phyloP scores from a whole-genome alignment of 2,888 invertebrate species.

The Dastarcus helophoroides region DNA sequence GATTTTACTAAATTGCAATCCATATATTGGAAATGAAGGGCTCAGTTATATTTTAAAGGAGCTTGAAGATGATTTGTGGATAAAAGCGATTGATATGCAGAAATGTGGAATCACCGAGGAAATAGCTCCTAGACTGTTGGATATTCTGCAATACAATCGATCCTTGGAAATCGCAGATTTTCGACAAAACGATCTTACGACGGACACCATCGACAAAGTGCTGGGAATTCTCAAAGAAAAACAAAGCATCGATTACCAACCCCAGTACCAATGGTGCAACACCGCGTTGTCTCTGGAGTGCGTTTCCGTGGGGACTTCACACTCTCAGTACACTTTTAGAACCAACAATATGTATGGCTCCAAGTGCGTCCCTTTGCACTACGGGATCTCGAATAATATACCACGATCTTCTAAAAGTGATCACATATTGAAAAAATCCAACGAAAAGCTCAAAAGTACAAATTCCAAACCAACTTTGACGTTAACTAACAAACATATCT shows the following conservation, averaged over 20 bases:
- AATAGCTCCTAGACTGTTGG: constrained; percentile 44
- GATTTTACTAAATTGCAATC: constrained; percentile 59
- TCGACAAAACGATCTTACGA: constrained; percentile 42
- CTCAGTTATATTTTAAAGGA: constrained; percentile 50
- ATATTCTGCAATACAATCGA: constrained; percentile 51
- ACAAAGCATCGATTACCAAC: constrained; percentile 22
- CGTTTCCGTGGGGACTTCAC: not conserved
- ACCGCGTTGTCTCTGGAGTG: constrained; percentile 12
- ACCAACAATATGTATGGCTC: not conserved
- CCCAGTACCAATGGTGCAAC: constrained; percentile 33
- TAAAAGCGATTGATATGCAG: constrained; percentile 68
- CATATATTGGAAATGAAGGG: constrained; percentile 54
- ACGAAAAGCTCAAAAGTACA: not conserved
- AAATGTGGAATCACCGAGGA: constrained; percentile 60
- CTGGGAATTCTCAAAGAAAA: constrained; percentile 28
- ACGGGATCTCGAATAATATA: too few species aligned
- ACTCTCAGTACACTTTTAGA: not conserved
- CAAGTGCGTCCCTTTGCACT: not conserved
- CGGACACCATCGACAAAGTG: constrained; percentile 26
- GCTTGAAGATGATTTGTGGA: constrained; percentile 67
- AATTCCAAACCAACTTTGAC: not conserved
- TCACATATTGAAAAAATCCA: not conserved
- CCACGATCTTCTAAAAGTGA: too few species aligned
- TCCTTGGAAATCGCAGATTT: constrained; percentile 59
- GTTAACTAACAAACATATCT: not conserved